Base-by-base conservation (phyloP, 2,888 invertebrate species). In the Thelaira solivaga region DNA sequence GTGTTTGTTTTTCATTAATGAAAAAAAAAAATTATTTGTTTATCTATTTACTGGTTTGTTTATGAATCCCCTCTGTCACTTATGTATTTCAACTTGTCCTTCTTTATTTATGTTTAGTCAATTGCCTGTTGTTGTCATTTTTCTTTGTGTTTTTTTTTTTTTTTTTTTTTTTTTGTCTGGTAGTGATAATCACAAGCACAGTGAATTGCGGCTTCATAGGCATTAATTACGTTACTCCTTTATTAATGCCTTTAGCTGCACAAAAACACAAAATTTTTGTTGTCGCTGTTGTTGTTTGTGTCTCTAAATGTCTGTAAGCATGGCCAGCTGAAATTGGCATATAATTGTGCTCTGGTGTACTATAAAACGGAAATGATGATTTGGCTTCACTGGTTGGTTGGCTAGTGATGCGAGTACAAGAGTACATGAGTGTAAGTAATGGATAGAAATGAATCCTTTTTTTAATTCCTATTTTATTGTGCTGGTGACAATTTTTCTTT, bases 361-460 rank as follows among this genome's bases (percentile, higher is more conserved):
- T 55, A 64, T 47, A 57, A 45, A 77, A 65, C 24, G 68, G 55
- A 39, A 26, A 76, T n/a, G 68, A 77, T 57, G 57, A 64, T 72
- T 77, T 57, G 47, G 49, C 20, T 57, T 64, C 57, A 67, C 39
- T 57, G 71, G 18, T 18, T 71, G 26, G 22, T 47, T 57, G 71
- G 18, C 24, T 71, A 36, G 22, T 47, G 47, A 47, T 47, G 34
- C 55, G 11, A 29, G 18, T 29, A 41, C 6, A 39, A 20, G 31
- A 41, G 13, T n/a, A n/a, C 13, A n/a, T n/a, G n/a, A n/a, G 26
- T 2, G 4, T 26, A 57, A 26, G 4, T 55, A 34, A 43, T 45
- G 34, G 4, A 8, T 10, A 36, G 8, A 11, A 57, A 47, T 68
- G 47, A 49, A 31, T 36, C n/a, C n/a, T 43, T 41, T 31, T 31